Conservation (phyloP, 2,888 invertebrate species). For the Calliopum simillimum region DNA sequence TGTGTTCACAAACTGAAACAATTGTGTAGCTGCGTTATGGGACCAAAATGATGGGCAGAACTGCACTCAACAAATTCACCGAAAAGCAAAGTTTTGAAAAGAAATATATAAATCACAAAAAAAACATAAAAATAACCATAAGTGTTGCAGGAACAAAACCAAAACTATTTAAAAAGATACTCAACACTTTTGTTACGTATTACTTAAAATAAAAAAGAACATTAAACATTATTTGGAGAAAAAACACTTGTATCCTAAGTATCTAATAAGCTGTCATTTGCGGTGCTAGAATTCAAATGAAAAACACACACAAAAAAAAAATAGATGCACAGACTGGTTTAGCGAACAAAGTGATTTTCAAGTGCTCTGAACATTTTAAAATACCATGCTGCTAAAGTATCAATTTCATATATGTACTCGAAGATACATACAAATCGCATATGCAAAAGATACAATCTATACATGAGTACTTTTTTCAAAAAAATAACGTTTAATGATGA, state of each 20-base stretch:
- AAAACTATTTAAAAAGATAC: conserved; percentile 39
- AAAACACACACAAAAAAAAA: too few species aligned
- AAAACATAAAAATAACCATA: conserved; percentile 2
- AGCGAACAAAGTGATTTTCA: conserved; percentile 17
- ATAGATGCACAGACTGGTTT: neutral
- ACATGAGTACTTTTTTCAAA: conserved; percentile 15
- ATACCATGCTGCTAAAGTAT: neutral
- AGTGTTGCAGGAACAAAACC: neutral
- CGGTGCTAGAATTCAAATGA: neutral
- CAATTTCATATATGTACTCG: neutral
- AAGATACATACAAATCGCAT: neutral
- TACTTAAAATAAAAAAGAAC: conserved; percentile 21
- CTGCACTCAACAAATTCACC: too few species aligned
- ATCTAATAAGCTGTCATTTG: conserved; percentile 11
- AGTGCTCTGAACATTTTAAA: neutral
- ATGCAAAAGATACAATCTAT: neutral
- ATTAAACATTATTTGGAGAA: conserved; percentile 34
- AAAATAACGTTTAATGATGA: conserved; percentile 38
- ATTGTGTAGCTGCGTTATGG: neutral
- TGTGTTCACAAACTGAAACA: conserved; percentile 3
- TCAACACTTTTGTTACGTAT: conserved; percentile 49
- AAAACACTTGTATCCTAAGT: neutral
- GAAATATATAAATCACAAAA: conserved; percentile 17
- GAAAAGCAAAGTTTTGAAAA: neutral
- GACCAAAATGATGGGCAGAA: neutral